Evolutionary conservation across 1,140 invertebrate genomes (phyloP), one percentile per base, ranked within the genome.

Genomic region (Vanessa tameamea): DNA sequence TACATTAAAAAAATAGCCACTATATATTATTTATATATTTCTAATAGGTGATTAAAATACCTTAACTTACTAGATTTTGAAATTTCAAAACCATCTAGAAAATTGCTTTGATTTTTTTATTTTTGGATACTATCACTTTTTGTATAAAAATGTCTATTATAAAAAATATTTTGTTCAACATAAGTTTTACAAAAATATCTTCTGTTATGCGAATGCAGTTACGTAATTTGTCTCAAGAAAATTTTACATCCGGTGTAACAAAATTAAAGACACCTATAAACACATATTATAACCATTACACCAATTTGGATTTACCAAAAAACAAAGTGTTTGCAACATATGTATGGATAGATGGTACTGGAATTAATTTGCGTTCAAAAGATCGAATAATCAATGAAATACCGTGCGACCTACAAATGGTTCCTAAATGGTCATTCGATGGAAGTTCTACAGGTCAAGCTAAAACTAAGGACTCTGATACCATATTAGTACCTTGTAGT

Each of bases 381-480:
- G 97, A 97, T 73, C 94, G 95, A 72, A 96, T 97, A 12, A 84
- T 97, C 53, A 94, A 96, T 77, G 94, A 94, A 80, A 90, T 95
- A 66, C 96, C 97, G 8, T 94, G 94, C 77, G 91, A 92, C 71
- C 90, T 96, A n/a, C 55, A 64, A 67, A 97, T 98, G 73, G 93
- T 98, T 37, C 98, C 98, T 0, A 94, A 96, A 15, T 99, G 99
- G 99, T 98, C 98, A 77, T 99, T 97, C 85, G 98, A 99, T 92
- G 99, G 98, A 20, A 98, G 97, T 84, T 97, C 96, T 2, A 97
- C 96, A 1, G 95, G 95, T 66, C 96, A 97, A 91, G 96, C 96
- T 1, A 94, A 95, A 81, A 95, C 96, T 26, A 90, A 93, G 55
- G 96, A 97, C 83, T 98, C 98, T n/a, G 98, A 99, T 86, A 95